phyloP scores from a whole-genome alignment of 2,113 vertebrate genomes.

The Indicator indicator region DNA sequence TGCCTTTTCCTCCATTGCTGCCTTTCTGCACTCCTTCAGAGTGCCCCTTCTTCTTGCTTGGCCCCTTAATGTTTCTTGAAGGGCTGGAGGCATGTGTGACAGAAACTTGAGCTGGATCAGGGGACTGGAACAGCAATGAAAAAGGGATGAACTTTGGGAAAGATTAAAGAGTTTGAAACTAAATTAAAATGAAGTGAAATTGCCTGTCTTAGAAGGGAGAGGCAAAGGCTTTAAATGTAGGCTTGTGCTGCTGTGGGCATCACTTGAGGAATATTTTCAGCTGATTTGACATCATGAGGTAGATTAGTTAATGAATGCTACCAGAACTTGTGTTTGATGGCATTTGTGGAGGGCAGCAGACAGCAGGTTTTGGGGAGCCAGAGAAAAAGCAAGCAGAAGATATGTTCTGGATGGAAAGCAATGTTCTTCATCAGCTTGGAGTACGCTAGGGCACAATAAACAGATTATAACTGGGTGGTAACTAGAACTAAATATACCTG shows the following conservation, averaged over 20 bases:
- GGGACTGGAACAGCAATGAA: background rate
- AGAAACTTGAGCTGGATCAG: background rate
- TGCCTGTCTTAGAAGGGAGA: background rate
- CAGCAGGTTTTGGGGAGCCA: background rate
- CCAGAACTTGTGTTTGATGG: background rate
- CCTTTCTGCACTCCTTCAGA: background rate
- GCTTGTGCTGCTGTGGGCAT: background rate
- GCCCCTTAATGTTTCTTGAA: background rate
- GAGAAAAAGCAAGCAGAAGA: background rate
- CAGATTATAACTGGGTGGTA: background rate
- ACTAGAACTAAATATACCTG: background rate
- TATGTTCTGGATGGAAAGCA: background rate
- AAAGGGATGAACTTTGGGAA: background rate
- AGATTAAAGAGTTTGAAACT: background rate
- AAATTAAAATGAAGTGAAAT: background rate
- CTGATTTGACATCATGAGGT: background rate
- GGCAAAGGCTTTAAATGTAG: background rate
- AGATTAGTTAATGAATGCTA: rapidly evolving
- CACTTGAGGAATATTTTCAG: background rate
- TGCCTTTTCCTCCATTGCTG: background rate
- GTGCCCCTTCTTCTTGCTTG: rapidly evolving
- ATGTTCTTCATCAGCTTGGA: background rate
- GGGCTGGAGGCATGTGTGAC: background rate
- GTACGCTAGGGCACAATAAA: background rate
- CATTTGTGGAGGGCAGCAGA: background rate